Conservation (phyloP, 2,888 invertebrate genomes). For the Marronus borbonicus region DNA sequence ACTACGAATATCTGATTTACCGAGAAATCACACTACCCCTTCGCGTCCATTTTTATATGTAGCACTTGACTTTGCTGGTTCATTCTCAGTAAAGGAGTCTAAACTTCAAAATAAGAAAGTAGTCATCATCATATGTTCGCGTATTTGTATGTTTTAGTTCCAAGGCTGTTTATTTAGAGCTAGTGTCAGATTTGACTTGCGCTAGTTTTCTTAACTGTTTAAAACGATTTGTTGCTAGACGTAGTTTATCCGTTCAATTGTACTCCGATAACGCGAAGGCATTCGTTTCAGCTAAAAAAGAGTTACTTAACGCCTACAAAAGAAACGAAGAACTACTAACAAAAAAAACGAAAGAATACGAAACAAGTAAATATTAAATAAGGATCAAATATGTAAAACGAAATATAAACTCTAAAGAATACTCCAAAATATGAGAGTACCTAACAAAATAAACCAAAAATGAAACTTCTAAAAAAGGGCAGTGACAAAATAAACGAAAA, state of each 20-base stretch:
- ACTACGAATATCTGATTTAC: too few relatives aligned
- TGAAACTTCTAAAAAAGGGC: too few relatives aligned
- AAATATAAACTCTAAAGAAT: too few relatives aligned
- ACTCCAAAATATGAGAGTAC: too few relatives aligned
- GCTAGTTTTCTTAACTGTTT: constrained; percentile 55
- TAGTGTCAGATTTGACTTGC: constrained; percentile 53
- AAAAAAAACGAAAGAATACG: too few relatives aligned
- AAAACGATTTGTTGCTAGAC: constrained; percentile 54
- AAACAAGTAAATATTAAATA: too few relatives aligned
- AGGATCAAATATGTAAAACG: too few relatives aligned
- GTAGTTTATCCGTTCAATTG: constrained; percentile 51
- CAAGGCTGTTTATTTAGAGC: constrained; percentile 56
- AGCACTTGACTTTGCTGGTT: too few relatives aligned
- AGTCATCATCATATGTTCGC: constrained; percentile 52
- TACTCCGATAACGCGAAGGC: constrained; percentile 55
- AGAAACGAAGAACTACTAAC: neutral
- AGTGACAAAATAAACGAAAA: too few relatives aligned
- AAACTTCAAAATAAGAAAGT: constrained; percentile 51
- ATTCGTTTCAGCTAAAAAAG: constrained; percentile 51
- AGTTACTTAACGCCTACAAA: constrained; percentile 37
- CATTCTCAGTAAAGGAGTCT: constrained; percentile 41
- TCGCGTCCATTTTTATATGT: too few relatives aligned
- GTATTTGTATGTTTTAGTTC: constrained; percentile 56
- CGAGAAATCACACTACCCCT: too few relatives aligned
- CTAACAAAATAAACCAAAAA: too few relatives aligned